Percentiles rank a stretch among this genome's conserved stretches.
These are phyloP conservation scores for Stenchaetothrips biformis DNA, from an alignment of 2,888 invertebrate species.

Conservation along the genomic window DNA sequence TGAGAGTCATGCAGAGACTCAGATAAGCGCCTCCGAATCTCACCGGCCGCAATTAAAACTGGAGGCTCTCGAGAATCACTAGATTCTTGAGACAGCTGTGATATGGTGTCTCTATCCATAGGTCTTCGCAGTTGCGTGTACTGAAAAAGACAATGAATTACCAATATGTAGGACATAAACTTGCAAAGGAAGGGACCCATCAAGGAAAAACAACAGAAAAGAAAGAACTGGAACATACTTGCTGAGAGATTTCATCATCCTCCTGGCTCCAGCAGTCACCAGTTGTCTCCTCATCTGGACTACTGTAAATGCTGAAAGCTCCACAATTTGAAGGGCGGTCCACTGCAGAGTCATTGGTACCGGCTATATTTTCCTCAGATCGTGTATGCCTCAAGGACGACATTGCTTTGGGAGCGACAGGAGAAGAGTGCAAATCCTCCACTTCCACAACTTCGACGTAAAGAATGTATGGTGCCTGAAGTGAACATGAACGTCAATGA, in stretches of 20 bases:
- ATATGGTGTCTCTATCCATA: constrained; percentile 73
- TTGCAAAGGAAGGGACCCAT: constrained; percentile 25
- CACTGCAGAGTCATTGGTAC: constrained; percentile 45
- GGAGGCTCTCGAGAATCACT: constrained; percentile 68
- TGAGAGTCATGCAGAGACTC: constrained; percentile 71
- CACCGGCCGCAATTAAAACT: constrained; percentile 74
- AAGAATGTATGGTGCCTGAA: constrained; percentile 91
- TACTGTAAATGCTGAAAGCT: constrained; percentile 27
- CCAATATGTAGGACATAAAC: background rate
- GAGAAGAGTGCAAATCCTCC: constrained; percentile 73
- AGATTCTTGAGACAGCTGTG: constrained; percentile 83
- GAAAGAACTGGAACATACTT: constrained; percentile 48
- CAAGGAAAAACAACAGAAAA: constrained; percentile 30
- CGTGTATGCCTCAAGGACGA: constrained; percentile 84
- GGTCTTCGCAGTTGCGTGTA: constrained; percentile 62
- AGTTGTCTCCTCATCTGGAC: constrained; percentile 37
- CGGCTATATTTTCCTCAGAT: constrained; percentile 84
- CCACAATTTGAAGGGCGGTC: constrained; percentile 28
- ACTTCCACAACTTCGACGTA: constrained; percentile 95
- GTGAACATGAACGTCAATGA: constrained; percentile 33
- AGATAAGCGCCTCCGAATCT: constrained; percentile 76
- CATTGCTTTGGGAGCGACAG: constrained; percentile 84
- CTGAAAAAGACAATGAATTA: constrained; percentile 44
- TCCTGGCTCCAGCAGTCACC: constrained; percentile 87
- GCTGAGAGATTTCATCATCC: constrained; percentile 86